Percentiles rank a stretch among this genome's conserved stretches.
phyloP scores from a whole-genome alignment of 2,797 vertebrate genomes.

The Danio jaintianensis region DNA sequence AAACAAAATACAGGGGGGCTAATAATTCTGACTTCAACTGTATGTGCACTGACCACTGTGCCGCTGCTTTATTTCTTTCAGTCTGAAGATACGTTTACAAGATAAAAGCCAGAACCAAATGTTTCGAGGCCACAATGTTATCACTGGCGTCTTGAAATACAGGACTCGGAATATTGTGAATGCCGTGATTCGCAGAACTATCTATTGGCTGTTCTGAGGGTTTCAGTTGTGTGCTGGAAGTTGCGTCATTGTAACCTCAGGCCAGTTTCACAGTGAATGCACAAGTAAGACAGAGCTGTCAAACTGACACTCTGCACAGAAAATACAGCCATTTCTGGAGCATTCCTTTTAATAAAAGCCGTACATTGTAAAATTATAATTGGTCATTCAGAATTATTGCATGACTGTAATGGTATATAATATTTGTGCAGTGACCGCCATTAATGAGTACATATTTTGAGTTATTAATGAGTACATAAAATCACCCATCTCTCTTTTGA shows the following conservation, averaged over 20 bases:
- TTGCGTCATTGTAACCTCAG: neutral
- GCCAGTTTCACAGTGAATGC: neutral
- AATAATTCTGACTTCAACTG: too few relatives aligned
- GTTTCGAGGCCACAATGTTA: neutral
- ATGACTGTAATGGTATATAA: neutral
- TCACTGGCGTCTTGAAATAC: neutral
- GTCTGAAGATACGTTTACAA: neutral
- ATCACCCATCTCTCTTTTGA: too few relatives aligned
- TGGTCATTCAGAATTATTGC: neutral
- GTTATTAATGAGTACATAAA: too few relatives aligned
- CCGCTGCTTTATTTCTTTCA: neutral
- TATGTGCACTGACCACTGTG: neutral
- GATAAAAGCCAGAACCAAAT: slow-evolving; percentile 15
- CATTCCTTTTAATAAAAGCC: neutral
- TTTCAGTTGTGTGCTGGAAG: slow-evolving; percentile 25
- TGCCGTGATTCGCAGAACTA: neutral
- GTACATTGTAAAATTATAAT: neutral
- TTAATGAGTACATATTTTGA: too few relatives aligned
- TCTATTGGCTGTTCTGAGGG: neutral
- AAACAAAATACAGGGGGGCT: too few relatives aligned
- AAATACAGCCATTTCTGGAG: neutral
- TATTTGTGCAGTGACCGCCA: too few relatives aligned
- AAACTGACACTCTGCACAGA: neutral
- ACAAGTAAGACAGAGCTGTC: neutral
- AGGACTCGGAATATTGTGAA: neutral